Base-by-base conservation (phyloP, 1,140 invertebrate genomes). In the Ectropis grisescens region DNA sequence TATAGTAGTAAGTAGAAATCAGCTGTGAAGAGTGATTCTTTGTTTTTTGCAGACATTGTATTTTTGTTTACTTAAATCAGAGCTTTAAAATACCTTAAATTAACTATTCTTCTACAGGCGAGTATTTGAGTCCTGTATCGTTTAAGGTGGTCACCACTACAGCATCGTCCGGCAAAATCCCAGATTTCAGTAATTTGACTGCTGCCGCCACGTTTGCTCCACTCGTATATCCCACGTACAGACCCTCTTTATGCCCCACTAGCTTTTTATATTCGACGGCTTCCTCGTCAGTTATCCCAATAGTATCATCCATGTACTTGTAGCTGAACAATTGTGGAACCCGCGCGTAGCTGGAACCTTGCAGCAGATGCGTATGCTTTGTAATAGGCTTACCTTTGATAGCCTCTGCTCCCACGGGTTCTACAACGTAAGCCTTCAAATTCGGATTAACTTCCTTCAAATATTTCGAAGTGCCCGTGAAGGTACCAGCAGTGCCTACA, bases 141-240 rank as follows among this genome's bases (percentile, higher is more conserved):
- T 69, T 66, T 8, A 80, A 55, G 3, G 62, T 14, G 7, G 71
- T 76, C 2, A 80, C 75, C 4, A 76, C 61, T 71, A 71, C 76
- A 3, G 75, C 51, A 33, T 76, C 64, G 29, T 62, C 28, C 0
- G 69, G 58, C 11, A 80, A 26, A 13, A 36, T 29, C 0, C 71
- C 71, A 1, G 75, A 71, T 11, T 69, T 27, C 26, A 80, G 38
- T 2, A 80, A 51, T 13, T 75, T 68, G 1, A 72, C 66, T 1
- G 75, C 69, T 1, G 71, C 75, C 2, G 70, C 69, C 5, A 78
- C 62, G 32, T 80, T 80, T 1, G 75, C 75, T 0, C 55, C 75
- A 31, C 71, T 74, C 0, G 71, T 80, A 33, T 75, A 80, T 1
- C 75, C 75, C n/a, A 80, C 75, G 27, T 58, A 80, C 11, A 80